Evolutionary conservation across 2,113 vertebrate species (phyloP).

Genomic region (Bettongia penicillata): DNA sequence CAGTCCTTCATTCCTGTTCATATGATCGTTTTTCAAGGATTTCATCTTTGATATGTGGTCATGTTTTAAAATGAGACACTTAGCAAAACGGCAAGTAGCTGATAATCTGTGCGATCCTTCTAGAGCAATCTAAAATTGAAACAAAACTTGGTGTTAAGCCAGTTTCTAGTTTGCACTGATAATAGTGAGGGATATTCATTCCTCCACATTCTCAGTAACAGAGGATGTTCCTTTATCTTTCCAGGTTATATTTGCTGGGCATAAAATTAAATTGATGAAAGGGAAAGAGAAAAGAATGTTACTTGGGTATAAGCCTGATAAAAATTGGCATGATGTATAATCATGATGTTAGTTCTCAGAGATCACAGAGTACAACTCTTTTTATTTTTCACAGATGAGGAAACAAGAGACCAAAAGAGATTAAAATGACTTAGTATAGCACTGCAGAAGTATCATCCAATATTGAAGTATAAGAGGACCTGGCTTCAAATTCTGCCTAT

Average conservation of each 20-base stretch:
- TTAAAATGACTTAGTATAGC: background rate
- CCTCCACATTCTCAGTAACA: background rate
- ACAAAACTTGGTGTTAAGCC: slow-evolving; percentile 1
- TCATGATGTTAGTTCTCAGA: background rate
- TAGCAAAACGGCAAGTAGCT: slow-evolving; percentile 1
- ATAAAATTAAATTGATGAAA: slow-evolving; percentile 26
- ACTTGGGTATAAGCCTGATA: slow-evolving; percentile 16
- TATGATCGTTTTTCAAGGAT: background rate
- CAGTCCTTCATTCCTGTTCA: background rate
- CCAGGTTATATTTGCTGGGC: slow-evolving; percentile 41
- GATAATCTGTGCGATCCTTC: slow-evolving; percentile 14
- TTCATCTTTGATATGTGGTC: slow-evolving; percentile 16
- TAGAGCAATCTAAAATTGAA: slow-evolving; percentile 23
- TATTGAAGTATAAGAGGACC: background rate
- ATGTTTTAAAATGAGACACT: slow-evolving; percentile 34
- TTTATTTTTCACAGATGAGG: background rate
- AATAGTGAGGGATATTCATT: background rate
- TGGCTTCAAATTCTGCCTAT: background rate
- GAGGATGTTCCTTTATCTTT: slow-evolving; percentile 1
- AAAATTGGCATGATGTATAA: background rate
- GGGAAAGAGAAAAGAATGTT: background rate
- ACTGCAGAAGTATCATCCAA: background rate
- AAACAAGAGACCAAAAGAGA: background rate
- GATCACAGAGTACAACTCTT: background rate
- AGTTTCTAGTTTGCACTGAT: background rate